Evolutionary conservation across 1,140 invertebrate genomes (phyloP).

Genomic region (Phortica variegata): DNA sequence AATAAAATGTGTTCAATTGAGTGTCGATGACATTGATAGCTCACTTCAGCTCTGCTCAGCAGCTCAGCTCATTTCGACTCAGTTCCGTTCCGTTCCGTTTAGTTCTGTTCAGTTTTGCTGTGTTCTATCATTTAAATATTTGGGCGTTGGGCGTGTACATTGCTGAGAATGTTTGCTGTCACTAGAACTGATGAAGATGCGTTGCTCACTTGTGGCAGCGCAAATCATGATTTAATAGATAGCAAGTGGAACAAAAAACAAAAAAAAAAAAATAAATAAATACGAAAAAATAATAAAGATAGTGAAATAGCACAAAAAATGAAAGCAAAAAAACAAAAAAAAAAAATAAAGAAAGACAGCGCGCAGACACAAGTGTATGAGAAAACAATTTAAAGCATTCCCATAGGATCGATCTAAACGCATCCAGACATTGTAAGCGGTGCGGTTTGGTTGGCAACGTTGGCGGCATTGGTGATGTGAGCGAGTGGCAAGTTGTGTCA

Average conservation of each 20-base stretch:
- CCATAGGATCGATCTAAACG: slow-evolving; percentile 40
- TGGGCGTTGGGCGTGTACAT: slow-evolving; percentile 30
- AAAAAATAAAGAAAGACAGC: not conserved
- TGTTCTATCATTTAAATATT: slow-evolving; percentile 27
- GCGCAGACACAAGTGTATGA: not conserved
- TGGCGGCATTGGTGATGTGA: too few species aligned
- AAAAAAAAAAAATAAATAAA: slow-evolving; percentile 31
- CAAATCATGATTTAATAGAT: slow-evolving; percentile 54
- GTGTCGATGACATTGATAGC: too few species aligned
- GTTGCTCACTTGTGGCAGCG: slow-evolving; percentile 43
- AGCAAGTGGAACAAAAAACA: slow-evolving; percentile 48
- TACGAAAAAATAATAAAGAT: too few species aligned
- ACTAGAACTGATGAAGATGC: not conserved
- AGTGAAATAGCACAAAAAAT: slow-evolving; percentile 24
- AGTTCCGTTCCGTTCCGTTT: too few species aligned
- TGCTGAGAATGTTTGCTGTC: slow-evolving; percentile 10
- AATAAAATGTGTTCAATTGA: too few species aligned
- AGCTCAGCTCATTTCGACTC: too few species aligned
- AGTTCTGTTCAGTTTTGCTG: too few species aligned
- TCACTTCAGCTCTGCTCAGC: too few species aligned
- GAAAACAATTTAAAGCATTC: slow-evolving; percentile 41
- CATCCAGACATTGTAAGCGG: too few species aligned
- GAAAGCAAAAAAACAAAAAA: slow-evolving; percentile 7
- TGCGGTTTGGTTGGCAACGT: too few species aligned
- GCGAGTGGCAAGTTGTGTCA: too few species aligned